Evolutionary conservation across 1,140 invertebrate genomes (phyloP), one percentile per base, ranked within the genome.

Genomic region (Caenorhabditis inopinata): DNA sequence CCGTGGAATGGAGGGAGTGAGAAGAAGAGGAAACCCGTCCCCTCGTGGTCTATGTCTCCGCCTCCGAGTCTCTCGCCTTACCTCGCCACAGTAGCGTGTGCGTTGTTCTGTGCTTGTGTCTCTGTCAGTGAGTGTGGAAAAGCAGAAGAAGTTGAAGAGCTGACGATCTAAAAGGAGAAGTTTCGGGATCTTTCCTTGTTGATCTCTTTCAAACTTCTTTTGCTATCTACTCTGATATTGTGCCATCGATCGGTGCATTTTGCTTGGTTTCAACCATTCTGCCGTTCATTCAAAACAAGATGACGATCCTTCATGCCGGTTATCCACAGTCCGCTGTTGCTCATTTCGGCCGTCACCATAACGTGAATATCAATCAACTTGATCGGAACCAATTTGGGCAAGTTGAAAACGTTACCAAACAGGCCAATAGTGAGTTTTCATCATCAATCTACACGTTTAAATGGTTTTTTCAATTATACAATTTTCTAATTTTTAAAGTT

Each of bases 81-180:
- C 58, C 58, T 68, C 32, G 32, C 38, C 58, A 68, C 58, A 68
- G 58, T 68, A 68, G 58, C 58, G 27, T 68, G 58, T 68, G 32
- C 58, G 58, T 68, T 68, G 58, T 68, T 68, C 58, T 68, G 58
- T 68, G 58, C 58, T 38, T 68, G 58, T 68, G 58, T 68, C 58
- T 68, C 58, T 68, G 58, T 68, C 58, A 38, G 58, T 68, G 58
- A 68, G 58, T 32, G 53, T 58, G 53, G 38, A 68, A 16, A 68
- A 38, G 58, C n/a, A 21, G n/a, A 68, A 68, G 58, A 68, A 68
- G 58, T 38, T 21, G 58, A 68, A 68, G 58, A 68, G 58, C 32
- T 68, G 58, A 68, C 58, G 58, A 68, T 68, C 58, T 42, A 32
- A 23, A 38, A 68, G n/a, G 58, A 58, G 58, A 68, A 68, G 32